Percentiles rank a stretch among this genome's conserved stretches.
phyloP scores from a whole-genome alignment of 2,888 invertebrate genomes.

The Brachyopa scutellaris region DNA sequence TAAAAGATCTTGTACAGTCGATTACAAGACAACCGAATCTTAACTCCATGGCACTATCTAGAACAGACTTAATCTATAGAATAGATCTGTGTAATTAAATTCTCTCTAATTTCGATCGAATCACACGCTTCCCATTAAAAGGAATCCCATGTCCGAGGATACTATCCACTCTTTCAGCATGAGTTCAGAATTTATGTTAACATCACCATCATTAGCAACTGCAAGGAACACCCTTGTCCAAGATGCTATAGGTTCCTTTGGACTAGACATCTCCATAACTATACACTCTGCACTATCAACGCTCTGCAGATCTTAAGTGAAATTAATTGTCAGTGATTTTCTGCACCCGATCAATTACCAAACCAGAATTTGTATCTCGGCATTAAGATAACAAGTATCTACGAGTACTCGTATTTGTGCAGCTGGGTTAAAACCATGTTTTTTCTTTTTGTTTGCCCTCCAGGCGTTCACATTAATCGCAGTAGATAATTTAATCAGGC shows the following conservation, averaged over 20 bases:
- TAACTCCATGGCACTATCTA: too few relatives aligned
- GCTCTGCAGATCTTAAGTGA: conserved; percentile 62
- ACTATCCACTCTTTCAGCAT: conserved; percentile 11
- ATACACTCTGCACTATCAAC: not conserved
- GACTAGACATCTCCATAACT: not conserved
- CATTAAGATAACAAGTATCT: conserved; percentile 64
- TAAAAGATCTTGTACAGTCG: too few relatives aligned
- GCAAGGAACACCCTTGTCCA: conserved; percentile 29
- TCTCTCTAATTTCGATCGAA: conserved; percentile 1
- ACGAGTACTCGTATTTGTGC: conserved; percentile 50
- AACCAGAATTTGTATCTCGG: conserved; percentile 61
- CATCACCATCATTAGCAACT: conserved; percentile 57
- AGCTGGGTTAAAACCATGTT: conserved; percentile 42
- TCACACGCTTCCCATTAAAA: conserved; percentile 41
- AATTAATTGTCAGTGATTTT: conserved; percentile 71
- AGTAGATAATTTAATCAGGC: conserved; percentile 66
- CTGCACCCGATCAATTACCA: conserved; percentile 71
- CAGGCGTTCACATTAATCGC: conserved; percentile 63
- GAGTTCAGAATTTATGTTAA: conserved; percentile 60
- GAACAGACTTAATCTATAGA: too few relatives aligned
- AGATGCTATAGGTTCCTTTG: not conserved
- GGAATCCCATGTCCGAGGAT: conserved; percentile 43
- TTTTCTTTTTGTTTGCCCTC: conserved; percentile 33
- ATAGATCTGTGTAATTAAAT: not conserved
- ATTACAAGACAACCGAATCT: too few relatives aligned